Evolutionary conservation across 2,888 invertebrate species (phyloP).

Genomic region (Embidobia sp.): DNA sequence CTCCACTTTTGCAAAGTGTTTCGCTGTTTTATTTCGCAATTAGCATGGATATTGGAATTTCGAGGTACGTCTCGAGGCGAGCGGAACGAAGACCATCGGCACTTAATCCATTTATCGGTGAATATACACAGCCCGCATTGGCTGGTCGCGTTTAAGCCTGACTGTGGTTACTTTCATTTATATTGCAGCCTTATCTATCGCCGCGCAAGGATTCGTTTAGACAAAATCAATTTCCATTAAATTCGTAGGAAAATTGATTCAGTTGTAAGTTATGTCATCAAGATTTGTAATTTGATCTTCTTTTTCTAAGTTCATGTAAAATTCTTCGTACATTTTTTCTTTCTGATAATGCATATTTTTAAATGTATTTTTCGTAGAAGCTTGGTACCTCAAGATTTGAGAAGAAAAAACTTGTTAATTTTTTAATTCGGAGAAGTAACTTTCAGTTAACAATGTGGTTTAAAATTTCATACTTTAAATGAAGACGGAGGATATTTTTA

Average conservation of each 20-base stretch:
- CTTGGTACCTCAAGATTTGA: too few species aligned
- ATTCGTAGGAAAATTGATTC: slow-evolving; percentile 15
- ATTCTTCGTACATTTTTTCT: too few species aligned
- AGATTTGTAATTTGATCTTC: too few species aligned
- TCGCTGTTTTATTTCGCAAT: slow-evolving; percentile 23
- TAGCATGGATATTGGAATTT: slow-evolving; percentile 46
- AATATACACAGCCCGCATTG: slow-evolving; percentile 47
- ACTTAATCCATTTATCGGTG: slow-evolving; percentile 73
- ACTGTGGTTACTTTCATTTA: slow-evolving; percentile 52
- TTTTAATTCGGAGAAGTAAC: too few species aligned
- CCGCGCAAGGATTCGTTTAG: slow-evolving; percentile 24
- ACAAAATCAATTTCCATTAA: slow-evolving; percentile 24
- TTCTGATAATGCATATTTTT: too few species aligned
- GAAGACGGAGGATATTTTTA: too few species aligned
- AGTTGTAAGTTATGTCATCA: too few species aligned
- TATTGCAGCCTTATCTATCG: slow-evolving; percentile 28
- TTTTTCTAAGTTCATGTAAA: too few species aligned
- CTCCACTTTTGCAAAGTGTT: slow-evolving; percentile 6
- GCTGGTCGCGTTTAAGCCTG: slow-evolving; percentile 40
- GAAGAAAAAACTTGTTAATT: too few species aligned
- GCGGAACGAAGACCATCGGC: slow-evolving; percentile 67
- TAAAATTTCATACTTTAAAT: too few species aligned
- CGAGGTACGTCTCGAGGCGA: slow-evolving; percentile 37
- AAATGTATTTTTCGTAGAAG: too few species aligned
- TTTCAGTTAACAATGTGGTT: too few species aligned